A percentile compares a stretch with the other conserved stretches of the same genome.
phyloP scores from a whole-genome alignment of 2,888 invertebrate genomes.

The Chloromyia formosa region DNA sequence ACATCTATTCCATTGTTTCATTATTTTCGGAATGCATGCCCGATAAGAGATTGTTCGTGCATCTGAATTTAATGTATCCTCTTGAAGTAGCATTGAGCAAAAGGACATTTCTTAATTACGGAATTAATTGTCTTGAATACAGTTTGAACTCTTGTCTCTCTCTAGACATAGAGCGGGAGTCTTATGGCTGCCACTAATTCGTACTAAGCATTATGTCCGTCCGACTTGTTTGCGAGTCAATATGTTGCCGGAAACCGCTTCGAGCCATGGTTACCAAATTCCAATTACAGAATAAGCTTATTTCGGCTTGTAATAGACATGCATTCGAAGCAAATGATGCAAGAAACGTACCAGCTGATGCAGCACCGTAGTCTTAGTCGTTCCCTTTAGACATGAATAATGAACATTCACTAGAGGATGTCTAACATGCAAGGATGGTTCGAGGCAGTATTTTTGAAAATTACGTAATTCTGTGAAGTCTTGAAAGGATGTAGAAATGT shows the following conservation, averaged over 20 bases:
- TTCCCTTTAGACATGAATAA: no score
- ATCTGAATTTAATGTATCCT: slow-evolving; percentile 29
- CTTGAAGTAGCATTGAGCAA: slow-evolving; percentile 9
- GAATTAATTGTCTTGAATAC: slow-evolving; percentile 36
- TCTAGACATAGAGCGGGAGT: background rate
- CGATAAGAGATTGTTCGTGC: slow-evolving; percentile 1
- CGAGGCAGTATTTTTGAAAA: no score
- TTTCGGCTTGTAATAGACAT: background rate
- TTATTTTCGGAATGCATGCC: no score
- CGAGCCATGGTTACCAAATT: background rate
- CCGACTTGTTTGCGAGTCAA: no score
- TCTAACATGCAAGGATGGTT: no score
- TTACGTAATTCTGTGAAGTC: no score
- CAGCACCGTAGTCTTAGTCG: background rate
- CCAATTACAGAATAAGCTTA: background rate
- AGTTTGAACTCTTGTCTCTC: slow-evolving; percentile 12
- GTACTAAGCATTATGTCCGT: no score
- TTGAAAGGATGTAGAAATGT: no score
- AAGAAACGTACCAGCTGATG: slow-evolving; percentile 6
- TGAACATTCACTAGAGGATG: no score
- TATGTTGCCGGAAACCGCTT: no score
- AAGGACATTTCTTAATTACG: slow-evolving; percentile 33
- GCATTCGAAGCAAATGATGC: slow-evolving; percentile 6
- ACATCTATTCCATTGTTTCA: no score
- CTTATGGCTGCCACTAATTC: no score